These are phyloP conservation scores for Aptenodytes patagonicus DNA, from an alignment of 2,113 vertebrate genomes.

Conservation along the genomic window DNA sequence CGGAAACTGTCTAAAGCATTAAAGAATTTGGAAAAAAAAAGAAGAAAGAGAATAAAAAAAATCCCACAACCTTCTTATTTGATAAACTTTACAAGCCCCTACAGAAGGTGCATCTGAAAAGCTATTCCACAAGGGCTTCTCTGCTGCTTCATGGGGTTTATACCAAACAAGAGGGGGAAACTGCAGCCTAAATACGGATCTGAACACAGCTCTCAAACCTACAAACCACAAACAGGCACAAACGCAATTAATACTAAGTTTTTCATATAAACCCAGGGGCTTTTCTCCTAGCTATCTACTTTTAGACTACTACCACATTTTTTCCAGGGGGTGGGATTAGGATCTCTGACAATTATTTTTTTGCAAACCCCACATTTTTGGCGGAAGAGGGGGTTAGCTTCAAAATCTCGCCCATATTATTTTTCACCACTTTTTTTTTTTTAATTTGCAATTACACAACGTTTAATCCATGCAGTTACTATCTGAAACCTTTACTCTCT, in stretches of 20 bases:
- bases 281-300: neutral
- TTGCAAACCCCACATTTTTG: conserved; percentile 35
- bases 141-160: neutral
- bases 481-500: conserved; percentile 12
- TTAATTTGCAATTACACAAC: neutral
- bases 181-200: neutral
- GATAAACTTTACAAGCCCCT: conserved; percentile 5
- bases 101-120: neutral
- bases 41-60: neutral
- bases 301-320: conserved; percentile 17
- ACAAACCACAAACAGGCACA: neutral
- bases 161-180: neutral
- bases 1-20: conserved; percentile 5
- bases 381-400: conserved; percentile 3
- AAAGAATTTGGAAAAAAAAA: neutral
- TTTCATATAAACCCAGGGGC: neutral
- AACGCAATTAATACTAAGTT: neutral
- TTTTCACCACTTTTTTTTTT: neutral
- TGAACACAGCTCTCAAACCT: neutral
- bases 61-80: neutral
- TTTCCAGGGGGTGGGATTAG: conserved; percentile 32
- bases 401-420: neutral
- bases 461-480: neutral
- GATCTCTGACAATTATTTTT: conserved; percentile 21
- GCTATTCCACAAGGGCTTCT: neutral